Conservation (phyloP, 1,140 invertebrate genomes). For the Drosophila leontia region DNA sequence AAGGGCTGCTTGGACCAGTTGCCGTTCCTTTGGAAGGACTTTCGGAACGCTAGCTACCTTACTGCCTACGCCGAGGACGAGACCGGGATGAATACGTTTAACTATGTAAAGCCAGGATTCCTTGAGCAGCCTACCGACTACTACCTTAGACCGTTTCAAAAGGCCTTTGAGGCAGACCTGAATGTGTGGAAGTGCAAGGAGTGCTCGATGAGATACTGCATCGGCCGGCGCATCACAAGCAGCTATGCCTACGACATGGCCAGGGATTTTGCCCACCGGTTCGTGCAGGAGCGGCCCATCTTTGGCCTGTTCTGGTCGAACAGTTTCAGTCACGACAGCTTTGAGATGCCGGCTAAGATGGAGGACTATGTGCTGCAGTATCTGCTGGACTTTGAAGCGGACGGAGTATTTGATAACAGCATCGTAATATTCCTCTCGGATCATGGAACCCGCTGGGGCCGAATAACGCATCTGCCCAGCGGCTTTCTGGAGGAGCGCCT, state of each 20-base stretch:
- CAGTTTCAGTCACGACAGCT: constrained; percentile 91
- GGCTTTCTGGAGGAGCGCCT: constrained; percentile 95
- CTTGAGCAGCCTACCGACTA: constrained; percentile 92
- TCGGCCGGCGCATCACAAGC: constrained; percentile 86
- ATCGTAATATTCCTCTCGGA: constrained; percentile 94
- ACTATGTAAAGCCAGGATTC: constrained; percentile 92
- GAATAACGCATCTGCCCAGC: constrained; percentile 87
- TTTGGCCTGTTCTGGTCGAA: constrained; percentile 93
- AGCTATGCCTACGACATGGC: constrained; percentile 87
- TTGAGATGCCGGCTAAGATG: constrained; percentile 87
- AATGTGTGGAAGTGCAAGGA: constrained; percentile 31
- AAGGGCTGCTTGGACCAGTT: constrained; percentile 87
- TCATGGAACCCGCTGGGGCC: constrained; percentile 95
- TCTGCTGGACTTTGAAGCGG: constrained; percentile 86
- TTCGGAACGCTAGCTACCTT: constrained; percentile 89
- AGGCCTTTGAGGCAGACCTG: constrained; percentile 86
- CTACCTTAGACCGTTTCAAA: constrained; percentile 90
- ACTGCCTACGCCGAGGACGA: constrained; percentile 93
- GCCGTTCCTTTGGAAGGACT: constrained; percentile 92
- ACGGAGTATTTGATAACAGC: constrained; percentile 88
- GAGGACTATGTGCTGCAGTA: constrained; percentile 87
- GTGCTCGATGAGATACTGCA: constrained; percentile 82
- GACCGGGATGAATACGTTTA: constrained; percentile 90
- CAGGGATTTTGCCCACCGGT: constrained; percentile 86
- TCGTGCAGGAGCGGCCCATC: constrained; percentile 84